Evolutionary conservation across 2,888 invertebrate genomes (phyloP).

Genomic region (Epistrophe grossulariae): DNA sequence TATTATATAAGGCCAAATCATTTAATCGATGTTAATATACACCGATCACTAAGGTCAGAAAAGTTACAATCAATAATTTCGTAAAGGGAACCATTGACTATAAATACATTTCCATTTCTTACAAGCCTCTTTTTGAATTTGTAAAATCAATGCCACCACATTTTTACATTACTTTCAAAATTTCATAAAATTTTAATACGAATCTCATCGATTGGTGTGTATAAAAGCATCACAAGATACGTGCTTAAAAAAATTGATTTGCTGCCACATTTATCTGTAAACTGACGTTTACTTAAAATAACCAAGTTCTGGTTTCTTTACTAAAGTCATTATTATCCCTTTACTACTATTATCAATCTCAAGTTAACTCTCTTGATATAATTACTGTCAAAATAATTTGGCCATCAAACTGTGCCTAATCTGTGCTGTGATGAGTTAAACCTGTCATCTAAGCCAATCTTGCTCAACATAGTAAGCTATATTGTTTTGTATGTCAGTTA

Average conservation of each 20-base stretch:
- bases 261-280: too few species aligned
- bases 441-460: constrained; percentile 31
- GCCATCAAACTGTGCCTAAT: constrained; percentile 44
- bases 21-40: too few species aligned
- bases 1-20: too few species aligned
- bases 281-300: neutral
- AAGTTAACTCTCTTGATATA: constrained; percentile 19
- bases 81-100: neutral
- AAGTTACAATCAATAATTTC: neutral
- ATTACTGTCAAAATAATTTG: constrained; percentile 53
- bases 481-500: constrained; percentile 12
- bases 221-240: neutral
- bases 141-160: constrained; percentile 2
- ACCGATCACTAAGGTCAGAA: neutral
- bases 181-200: neutral
- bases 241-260: neutral
- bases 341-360: neutral
- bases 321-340: neutral
- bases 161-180: neutral
- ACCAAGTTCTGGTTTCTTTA: neutral
- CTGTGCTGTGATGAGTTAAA: constrained; percentile 23
- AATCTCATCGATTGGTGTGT: neutral
- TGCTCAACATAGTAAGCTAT: constrained; percentile 16
- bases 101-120: neutral
- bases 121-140: neutral